These are phyloP conservation scores for Alsophila aescularia DNA, from an alignment of 2,888 invertebrate species.

Conservation along the genomic window DNA sequence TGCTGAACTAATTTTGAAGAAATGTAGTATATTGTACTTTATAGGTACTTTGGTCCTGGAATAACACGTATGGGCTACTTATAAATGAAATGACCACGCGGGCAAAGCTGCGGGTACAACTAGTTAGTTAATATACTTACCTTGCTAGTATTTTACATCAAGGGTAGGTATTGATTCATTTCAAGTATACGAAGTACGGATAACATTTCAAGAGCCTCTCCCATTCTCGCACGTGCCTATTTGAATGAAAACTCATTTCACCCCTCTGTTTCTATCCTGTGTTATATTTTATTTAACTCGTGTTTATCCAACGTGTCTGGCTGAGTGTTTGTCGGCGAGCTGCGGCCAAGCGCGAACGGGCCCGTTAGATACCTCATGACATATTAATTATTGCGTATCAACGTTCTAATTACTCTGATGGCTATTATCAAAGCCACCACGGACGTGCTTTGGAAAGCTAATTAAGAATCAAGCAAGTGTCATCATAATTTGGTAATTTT, in stretches of 20 bases:
- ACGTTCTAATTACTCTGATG: constrained; percentile 15
- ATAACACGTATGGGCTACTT: no score
- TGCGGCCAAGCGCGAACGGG: constrained; percentile 15
- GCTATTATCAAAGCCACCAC: constrained; percentile 9
- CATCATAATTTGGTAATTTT: not conserved
- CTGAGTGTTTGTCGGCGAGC: constrained; percentile 21
- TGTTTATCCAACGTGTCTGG: constrained; percentile 25
- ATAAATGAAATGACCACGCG: no score
- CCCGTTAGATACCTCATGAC: constrained; percentile 21
- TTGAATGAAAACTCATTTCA: constrained; percentile 28
- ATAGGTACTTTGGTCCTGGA: no score
- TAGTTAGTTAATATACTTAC: no score
- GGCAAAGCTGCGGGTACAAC: no score
- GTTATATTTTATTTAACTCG: constrained; percentile 27
- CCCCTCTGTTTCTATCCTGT: constrained; percentile 10
- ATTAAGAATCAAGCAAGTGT: not conserved
- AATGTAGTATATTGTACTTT: no score
- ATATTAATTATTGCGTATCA: constrained; percentile 16
- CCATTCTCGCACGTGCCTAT: not conserved
- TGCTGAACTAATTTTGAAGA: no score
- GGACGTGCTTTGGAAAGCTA: constrained; percentile 1
- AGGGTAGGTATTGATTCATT: no score
- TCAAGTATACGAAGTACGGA: no score
- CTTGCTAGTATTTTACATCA: no score
- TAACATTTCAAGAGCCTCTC: not conserved